phyloP scores from a whole-genome alignment of 2,113 vertebrate species.

The Nerophis ophidion region DNA sequence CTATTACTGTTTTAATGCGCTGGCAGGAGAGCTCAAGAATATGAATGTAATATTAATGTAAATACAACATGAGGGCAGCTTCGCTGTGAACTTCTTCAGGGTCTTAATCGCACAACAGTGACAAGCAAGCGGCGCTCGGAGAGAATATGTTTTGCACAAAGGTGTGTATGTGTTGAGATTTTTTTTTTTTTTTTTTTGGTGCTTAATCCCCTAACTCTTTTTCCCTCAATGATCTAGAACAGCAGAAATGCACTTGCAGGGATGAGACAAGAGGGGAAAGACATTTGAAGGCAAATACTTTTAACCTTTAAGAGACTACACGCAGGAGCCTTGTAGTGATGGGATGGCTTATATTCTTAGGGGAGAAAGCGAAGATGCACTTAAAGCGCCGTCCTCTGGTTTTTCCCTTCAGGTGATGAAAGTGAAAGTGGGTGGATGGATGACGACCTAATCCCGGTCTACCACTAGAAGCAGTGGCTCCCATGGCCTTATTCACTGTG shows the following conservation, averaged over 20 bases:
- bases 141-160: constrained; percentile 8
- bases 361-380: constrained; percentile 40
- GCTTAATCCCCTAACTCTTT: constrained; percentile 24
- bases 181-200: constrained; percentile 16
- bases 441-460: constrained; percentile 11
- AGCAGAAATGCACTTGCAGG: constrained; percentile 27
- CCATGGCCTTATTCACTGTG: constrained; percentile 33
- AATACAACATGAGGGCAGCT: constrained; percentile 29
- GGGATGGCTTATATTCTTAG: constrained; percentile 22
- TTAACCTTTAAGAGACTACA: constrained; percentile 35
- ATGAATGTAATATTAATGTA: constrained; percentile 58
- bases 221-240: constrained; percentile 14
- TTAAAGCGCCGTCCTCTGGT: constrained; percentile 27
- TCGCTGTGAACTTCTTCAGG: constrained; percentile 46
- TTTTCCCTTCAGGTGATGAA: constrained; percentile 5
- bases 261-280: constrained; percentile 9
- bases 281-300: background rate
- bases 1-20: background rate
- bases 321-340: constrained; percentile 21
- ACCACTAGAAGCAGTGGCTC: constrained; percentile 33
- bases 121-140: constrained; percentile 2
- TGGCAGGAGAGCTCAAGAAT: constrained; percentile 24
- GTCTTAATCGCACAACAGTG: constrained; percentile 41
- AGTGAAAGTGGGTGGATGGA: background rate
- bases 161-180: constrained; percentile 17